Evolutionary conservation across 1,140 invertebrate genomes (phyloP).

Genomic region (Drosophila mauritiana): DNA sequence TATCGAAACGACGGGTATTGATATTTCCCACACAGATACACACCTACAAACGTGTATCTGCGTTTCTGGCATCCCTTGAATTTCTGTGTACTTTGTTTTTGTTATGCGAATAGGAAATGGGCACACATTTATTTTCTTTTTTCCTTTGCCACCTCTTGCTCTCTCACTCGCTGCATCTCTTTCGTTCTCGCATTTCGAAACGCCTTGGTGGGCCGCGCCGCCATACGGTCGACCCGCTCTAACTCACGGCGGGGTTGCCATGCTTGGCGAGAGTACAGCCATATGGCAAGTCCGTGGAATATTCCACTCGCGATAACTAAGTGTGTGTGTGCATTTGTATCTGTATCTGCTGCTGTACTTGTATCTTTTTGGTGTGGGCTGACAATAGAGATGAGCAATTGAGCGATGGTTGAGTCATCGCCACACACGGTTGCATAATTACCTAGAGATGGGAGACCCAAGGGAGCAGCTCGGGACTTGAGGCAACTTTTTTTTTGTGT

Average conservation of each 20-base stretch:
- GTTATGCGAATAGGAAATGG: slow-evolving; percentile 36
- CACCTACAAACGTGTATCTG: neutral
- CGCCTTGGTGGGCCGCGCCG: slow-evolving; percentile 21
- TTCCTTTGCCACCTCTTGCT: neutral
- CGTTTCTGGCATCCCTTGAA: slow-evolving; percentile 40
- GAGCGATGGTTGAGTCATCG: slow-evolving; percentile 57
- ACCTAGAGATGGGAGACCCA: slow-evolving; percentile 31
- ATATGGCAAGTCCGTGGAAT: slow-evolving; percentile 69
- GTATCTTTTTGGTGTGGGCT: slow-evolving; percentile 17
- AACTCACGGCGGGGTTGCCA: slow-evolving; percentile 62
- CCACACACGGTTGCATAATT: slow-evolving; percentile 50
- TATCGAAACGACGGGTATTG: slow-evolving; percentile 30
- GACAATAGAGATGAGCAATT: slow-evolving; percentile 48
- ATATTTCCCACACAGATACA: slow-evolving; percentile 10
- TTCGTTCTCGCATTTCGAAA: slow-evolving; percentile 23
- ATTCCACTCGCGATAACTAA: slow-evolving; percentile 60
- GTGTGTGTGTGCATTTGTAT: neutral
- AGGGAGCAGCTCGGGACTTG: slow-evolving; percentile 8
- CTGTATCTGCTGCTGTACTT: neutral
- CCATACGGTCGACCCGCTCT: slow-evolving; percentile 33
- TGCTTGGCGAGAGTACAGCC: slow-evolving; percentile 39
- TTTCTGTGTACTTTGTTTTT: slow-evolving; percentile 23
- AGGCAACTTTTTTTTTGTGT: slow-evolving; percentile 14
- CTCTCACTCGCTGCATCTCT: slow-evolving; percentile 1
- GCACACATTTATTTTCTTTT: slow-evolving; percentile 43